phyloP scores from a whole-genome alignment of 2,888 invertebrate species.

The Melitaea athalia region DNA sequence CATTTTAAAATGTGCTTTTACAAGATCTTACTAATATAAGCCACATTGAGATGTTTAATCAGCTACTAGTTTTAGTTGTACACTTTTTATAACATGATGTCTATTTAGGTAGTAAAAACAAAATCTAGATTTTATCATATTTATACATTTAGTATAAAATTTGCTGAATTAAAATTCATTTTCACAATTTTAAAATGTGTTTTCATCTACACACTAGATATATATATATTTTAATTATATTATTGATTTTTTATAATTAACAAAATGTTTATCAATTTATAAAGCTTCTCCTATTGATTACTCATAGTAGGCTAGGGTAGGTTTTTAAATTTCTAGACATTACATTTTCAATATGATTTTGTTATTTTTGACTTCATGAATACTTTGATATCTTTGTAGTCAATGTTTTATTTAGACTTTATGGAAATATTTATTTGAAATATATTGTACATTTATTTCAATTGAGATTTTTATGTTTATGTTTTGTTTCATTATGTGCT shows the following conservation, averaged over 20 bases:
- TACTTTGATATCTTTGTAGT: slow-evolving; percentile 11
- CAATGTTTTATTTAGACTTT: slow-evolving; percentile 10
- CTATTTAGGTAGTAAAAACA: slow-evolving; percentile 81
- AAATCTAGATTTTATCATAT: slow-evolving; percentile 82
- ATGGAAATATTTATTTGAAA: slow-evolving; percentile 11
- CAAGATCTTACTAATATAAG: slow-evolving; percentile 81
- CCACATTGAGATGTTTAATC: slow-evolving; percentile 82
- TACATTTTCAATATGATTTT: slow-evolving; percentile 10
- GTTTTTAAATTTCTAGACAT: slow-evolving; percentile 6
- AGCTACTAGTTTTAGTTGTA: slow-evolving; percentile 82
- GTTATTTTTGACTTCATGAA: slow-evolving; percentile 1
- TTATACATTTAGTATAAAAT: slow-evolving; percentile 83
- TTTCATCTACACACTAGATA: slow-evolving; percentile 50
- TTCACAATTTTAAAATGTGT: slow-evolving; percentile 78
- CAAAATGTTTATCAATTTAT: slow-evolving; percentile 3
- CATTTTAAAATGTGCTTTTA: slow-evolving; percentile 80
- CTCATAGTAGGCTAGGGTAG: slow-evolving; percentile 5
- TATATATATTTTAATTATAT: slow-evolving; percentile 11
- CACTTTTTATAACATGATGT: slow-evolving; percentile 83
- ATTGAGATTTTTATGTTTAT: slow-evolving; percentile 25
- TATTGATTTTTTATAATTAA: background rate
- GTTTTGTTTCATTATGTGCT: slow-evolving; percentile 18
- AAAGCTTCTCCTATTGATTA: background rate
- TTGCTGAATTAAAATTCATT: slow-evolving; percentile 83
- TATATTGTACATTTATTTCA: slow-evolving; percentile 13